Evolutionary conservation across 2,888 invertebrate genomes (phyloP).

Genomic region (Philereme transversata): DNA sequence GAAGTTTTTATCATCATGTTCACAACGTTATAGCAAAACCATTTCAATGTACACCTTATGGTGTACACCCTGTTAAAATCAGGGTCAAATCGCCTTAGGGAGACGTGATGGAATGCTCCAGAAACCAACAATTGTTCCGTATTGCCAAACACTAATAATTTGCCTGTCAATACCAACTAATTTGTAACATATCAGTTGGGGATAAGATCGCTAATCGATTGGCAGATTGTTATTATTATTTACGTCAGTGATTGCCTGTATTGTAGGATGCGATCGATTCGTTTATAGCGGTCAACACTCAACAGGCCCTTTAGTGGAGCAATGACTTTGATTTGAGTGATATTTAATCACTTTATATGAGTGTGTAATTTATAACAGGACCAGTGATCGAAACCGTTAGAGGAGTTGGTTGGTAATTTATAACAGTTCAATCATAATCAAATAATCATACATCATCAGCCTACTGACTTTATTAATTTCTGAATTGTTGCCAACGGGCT

Average conservation of each 20-base stretch:
- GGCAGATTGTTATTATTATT: constrained; percentile 20
- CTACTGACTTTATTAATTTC: no score
- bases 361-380: constrained; percentile 30
- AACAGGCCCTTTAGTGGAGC: constrained; percentile 36
- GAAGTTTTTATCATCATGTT: no score
- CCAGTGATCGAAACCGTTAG: constrained; percentile 26
- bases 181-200: constrained; percentile 6
- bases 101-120: constrained; percentile 37
- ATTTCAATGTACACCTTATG: constrained; percentile 19
- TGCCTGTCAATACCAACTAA: not conserved
- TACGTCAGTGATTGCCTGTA: constrained; percentile 54
- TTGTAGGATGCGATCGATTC: constrained; percentile 51
- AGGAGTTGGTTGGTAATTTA: not conserved
- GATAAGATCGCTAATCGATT: constrained; percentile 19
- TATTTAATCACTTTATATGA: constrained; percentile 32
- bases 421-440: constrained; percentile 12
- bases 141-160: constrained; percentile 31
- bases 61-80: constrained; percentile 22
- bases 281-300: constrained; percentile 39
- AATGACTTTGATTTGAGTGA: constrained; percentile 32
- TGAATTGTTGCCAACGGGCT: no score
- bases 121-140: constrained; percentile 29
- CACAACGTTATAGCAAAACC: not conserved
- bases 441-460: not conserved
- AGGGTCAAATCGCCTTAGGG: constrained; percentile 15